Evolutionary conservation across 2,888 invertebrate genomes (phyloP).

Genomic region (Drosophila mettleri): DNA sequence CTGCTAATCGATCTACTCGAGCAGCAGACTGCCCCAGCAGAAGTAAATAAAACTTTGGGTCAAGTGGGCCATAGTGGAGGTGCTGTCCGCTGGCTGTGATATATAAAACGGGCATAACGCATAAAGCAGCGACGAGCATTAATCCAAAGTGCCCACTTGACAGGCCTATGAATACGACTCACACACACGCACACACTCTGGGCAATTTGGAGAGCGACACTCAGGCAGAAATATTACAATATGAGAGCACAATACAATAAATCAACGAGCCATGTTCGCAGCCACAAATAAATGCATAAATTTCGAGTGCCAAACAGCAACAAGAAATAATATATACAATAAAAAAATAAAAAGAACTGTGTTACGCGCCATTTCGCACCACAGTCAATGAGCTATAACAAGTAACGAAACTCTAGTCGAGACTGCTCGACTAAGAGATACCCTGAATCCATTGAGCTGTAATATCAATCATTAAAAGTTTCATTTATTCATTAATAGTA

Average conservation of each 20-base stretch:
- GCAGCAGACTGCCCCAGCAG: not conserved
- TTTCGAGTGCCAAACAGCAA: constrained; percentile 63
- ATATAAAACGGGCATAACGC: constrained; percentile 28
- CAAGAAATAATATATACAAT: constrained; percentile 22
- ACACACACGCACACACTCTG: constrained; percentile 12
- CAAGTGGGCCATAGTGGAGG: constrained; percentile 8
- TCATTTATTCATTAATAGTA: too few species aligned
- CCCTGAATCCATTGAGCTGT: too few species aligned
- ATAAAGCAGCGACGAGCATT: constrained; percentile 24
- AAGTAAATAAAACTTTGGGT: constrained; percentile 38
- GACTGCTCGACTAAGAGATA: too few species aligned
- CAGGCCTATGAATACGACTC: constrained; percentile 50
- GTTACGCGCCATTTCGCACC: constrained; percentile 66
- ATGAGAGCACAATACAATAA: constrained; percentile 68
- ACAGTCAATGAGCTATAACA: constrained; percentile 75
- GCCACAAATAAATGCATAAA: constrained; percentile 74
- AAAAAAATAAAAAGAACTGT: constrained; percentile 3
- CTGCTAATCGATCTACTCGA: constrained; percentile 44
- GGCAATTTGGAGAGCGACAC: constrained; percentile 42
- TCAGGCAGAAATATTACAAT: constrained; percentile 63
- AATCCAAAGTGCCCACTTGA: constrained; percentile 63
- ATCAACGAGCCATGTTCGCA: constrained; percentile 59
- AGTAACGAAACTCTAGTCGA: too few species aligned
- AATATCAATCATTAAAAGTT: too few species aligned
- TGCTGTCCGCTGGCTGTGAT: constrained; percentile 1